Evolutionary conservation across 2,888 invertebrate species (phyloP).

Genomic region (Acrocera orbiculus): DNA sequence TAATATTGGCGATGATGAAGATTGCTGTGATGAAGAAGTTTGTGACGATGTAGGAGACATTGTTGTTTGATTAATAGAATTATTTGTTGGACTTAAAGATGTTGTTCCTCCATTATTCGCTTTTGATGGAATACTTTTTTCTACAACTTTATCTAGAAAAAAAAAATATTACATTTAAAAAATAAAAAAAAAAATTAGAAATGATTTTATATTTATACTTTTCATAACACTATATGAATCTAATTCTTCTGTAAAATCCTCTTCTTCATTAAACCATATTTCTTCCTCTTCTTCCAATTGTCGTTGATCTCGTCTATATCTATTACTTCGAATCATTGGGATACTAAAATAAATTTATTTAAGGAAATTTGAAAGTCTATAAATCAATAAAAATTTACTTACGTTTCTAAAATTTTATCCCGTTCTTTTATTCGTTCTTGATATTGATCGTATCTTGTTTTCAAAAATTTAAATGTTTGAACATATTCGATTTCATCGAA

Average conservation of each 20-base stretch:
- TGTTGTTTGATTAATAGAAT: slow-evolving; percentile 22
- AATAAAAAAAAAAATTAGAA: neutral
- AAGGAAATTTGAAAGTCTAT: neutral
- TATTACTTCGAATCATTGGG: slow-evolving; percentile 52
- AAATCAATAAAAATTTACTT: slow-evolving; percentile 17
- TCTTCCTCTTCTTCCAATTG: slow-evolving; percentile 95
- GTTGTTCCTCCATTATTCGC: slow-evolving; percentile 16
- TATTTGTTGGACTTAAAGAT: slow-evolving; percentile 19
- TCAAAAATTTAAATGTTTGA: slow-evolving; percentile 90
- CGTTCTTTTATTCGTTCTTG: slow-evolving; percentile 79
- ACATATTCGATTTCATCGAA: slow-evolving; percentile 94
- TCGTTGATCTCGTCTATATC: slow-evolving; percentile 81
- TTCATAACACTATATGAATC: slow-evolving; percentile 31
- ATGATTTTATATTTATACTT: slow-evolving; percentile 18
- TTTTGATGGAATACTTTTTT: slow-evolving; percentile 30
- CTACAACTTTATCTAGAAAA: slow-evolving; percentile 18
- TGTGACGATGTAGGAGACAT: slow-evolving; percentile 16
- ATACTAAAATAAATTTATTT: slow-evolving; percentile 15
- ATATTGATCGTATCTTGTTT: slow-evolving; percentile 74
- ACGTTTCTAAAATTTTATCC: slow-evolving; percentile 58
- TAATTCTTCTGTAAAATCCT: slow-evolving; percentile 68
- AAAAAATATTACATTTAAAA: neutral
- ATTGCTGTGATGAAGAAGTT: slow-evolving; percentile 1
- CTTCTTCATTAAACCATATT: slow-evolving; percentile 98
- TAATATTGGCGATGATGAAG: slow-evolving; percentile 7